Evolutionary conservation across 2,113 vertebrate species (phyloP), one percentile per base, ranked within the genome.

Genomic region (Centropus bengalensis): DNA sequence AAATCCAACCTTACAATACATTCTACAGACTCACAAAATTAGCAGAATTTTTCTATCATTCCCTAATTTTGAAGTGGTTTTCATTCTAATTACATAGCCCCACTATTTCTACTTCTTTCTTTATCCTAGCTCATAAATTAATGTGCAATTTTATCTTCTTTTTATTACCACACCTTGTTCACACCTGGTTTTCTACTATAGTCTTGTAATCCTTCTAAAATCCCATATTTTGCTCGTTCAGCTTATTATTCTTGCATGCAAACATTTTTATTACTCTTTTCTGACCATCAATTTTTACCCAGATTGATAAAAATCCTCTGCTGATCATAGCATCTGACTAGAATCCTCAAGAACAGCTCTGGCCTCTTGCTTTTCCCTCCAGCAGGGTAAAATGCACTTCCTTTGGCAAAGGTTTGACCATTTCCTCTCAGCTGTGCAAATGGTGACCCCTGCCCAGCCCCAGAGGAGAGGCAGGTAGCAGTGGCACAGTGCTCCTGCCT

Each of bases 401-500:
- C 40, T 27, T 32, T 19, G 10, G 36, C 64, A 21, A 67, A 17
- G 22, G 13, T 7, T 56, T 2, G 16, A 4, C 22, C 22, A 1
- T 36, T 27, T 10, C n/a, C 26, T 23, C 49, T 55, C 49, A 16
- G 36, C 38, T 4, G 16, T 12, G 18, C 32, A 6, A 32, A 12
- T 0, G 12, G 71, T 28, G 8, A 3, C 33, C 60, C 33, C 21
- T 14, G 42, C 19, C 32, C 33, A 38, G 20, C 40, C 2, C 2
- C 32, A 26, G 49, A 32, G 28, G 12, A 17, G 24, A 22, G n/a
- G 28, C 49, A 45, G 51, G 26, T 3, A 8, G 11, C 0, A 2
- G 47, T 9, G 54, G 52, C 77, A 77, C 14, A 2, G 4, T 2
- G 1, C 3, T 0, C 19, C 40, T 66, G 36, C 10, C 54, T 32